Percentiles rank a stretch among this genome's conserved stretches.
phyloP scores from a whole-genome alignment of 2,888 invertebrate genomes.

The Ectemnius cavifrons region DNA sequence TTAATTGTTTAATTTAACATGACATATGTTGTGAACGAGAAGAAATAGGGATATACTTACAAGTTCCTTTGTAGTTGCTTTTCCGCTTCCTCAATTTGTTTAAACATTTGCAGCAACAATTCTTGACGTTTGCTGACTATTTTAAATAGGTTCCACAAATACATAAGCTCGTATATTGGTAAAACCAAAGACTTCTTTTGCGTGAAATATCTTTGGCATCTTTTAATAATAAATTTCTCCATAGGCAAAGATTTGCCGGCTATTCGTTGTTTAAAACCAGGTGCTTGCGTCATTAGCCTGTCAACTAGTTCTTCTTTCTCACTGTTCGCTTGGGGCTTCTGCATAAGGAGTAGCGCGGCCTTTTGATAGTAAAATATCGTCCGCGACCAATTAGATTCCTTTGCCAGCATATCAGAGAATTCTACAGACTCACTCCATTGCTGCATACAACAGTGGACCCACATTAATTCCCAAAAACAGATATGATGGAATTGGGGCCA shows the following conservation, averaged over 20 bases:
- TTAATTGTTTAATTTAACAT: no score
- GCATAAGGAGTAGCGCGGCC: slow-evolving; percentile 90
- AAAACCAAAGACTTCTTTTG: slow-evolving; percentile 87
- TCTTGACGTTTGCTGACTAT: slow-evolving; percentile 86
- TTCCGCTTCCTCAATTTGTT: slow-evolving; percentile 81
- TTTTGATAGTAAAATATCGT: slow-evolving; percentile 95
- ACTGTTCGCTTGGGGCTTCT: slow-evolving; percentile 80
- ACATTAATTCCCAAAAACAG: slow-evolving; percentile 96
- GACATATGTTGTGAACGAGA: no score
- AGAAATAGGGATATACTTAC: slow-evolving; percentile 54
- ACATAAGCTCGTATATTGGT: slow-evolving; percentile 93
- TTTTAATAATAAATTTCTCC: slow-evolving; percentile 96
- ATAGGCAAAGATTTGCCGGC: slow-evolving; percentile 98
- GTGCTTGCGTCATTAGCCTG: slow-evolving; percentile 87
- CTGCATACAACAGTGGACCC: slow-evolving; percentile 87
- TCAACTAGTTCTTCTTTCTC: slow-evolving; percentile 80
- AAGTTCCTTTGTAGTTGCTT: slow-evolving; percentile 57
- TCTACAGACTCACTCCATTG: slow-evolving; percentile 89
- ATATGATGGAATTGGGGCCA: slow-evolving; percentile 96
- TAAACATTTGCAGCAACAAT: slow-evolving; percentile 82
- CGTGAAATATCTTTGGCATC: slow-evolving; percentile 87
- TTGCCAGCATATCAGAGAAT: slow-evolving; percentile 85
- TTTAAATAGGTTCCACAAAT: slow-evolving; percentile 95
- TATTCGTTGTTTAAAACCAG: slow-evolving; percentile 90
- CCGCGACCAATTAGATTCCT: slow-evolving; percentile 93